Evolutionary conservation across 2,888 invertebrate genomes (phyloP).

Genomic region (Netelia virgata): DNA sequence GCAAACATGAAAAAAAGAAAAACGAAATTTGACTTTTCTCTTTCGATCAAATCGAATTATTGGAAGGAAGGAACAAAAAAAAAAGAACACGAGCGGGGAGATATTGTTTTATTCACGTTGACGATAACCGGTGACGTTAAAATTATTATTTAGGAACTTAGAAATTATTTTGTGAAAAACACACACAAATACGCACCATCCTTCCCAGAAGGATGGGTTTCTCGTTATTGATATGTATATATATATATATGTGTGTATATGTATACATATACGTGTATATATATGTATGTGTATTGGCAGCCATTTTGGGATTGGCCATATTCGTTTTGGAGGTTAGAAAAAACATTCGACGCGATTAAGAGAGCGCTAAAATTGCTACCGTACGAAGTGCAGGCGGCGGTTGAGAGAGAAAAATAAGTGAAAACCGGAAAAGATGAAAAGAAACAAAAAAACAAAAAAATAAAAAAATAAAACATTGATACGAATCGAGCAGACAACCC

Average conservation of each 20-base stretch:
- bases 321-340: constrained; percentile 49
- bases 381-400: neutral
- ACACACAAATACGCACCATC: constrained; percentile 14
- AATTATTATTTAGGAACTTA: constrained; percentile 60
- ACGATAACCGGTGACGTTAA: constrained; percentile 67
- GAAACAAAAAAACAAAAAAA: constrained; percentile 11
- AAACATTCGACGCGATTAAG: constrained; percentile 26
- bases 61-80: constrained; percentile 24
- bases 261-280: too few species aligned
- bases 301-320: constrained; percentile 64
- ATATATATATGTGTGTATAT: too few species aligned
- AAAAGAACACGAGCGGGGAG: neutral
- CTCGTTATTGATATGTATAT: constrained; percentile 37
- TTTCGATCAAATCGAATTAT: constrained; percentile 66
- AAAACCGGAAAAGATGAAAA: constrained; percentile 14
- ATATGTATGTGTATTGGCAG: constrained; percentile 38
- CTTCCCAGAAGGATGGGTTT: constrained; percentile 47
- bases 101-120: constrained; percentile 60
- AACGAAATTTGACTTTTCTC: constrained; percentile 46
- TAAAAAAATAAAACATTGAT: constrained; percentile 12
- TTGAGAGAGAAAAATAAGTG: constrained; percentile 26
- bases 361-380: constrained; percentile 22
- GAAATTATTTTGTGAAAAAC: constrained; percentile 58
- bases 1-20: neutral
- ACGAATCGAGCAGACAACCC: constrained; percentile 75